Conservation (phyloP, 2,113 vertebrate species). For the Mustela lutreola region DNA sequence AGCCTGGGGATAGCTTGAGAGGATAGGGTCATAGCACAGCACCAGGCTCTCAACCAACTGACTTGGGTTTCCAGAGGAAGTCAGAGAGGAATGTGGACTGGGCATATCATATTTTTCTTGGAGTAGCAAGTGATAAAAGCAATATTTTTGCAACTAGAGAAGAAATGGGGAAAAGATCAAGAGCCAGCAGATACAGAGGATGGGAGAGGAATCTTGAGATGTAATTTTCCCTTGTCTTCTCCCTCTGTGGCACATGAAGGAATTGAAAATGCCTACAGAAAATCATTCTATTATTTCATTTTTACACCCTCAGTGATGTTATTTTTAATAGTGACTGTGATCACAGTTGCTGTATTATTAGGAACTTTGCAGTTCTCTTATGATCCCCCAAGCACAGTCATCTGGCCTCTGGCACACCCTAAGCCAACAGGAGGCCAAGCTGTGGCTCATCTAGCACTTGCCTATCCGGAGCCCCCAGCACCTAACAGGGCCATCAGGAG, state of each 20-base stretch:
- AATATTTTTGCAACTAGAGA: slow-evolving; percentile 38
- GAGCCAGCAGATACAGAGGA: background rate
- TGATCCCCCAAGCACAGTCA: background rate
- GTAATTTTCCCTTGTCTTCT: background rate
- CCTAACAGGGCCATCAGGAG: background rate
- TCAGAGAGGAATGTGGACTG: slow-evolving; percentile 34
- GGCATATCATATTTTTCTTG: slow-evolving; percentile 50
- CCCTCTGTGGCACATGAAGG: background rate
- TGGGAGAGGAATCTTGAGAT: background rate
- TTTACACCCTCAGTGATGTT: background rate
- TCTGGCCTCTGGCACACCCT: background rate
- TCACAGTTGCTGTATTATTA: background rate
- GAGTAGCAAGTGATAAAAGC: slow-evolving; percentile 3
- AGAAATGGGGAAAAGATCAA: background rate
- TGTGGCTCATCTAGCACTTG: background rate
- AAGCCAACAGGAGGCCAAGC: background rate
- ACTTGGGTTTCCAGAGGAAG: background rate
- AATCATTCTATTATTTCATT: background rate
- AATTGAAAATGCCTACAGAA: background rate
- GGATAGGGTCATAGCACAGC: background rate
- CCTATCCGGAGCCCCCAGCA: background rate
- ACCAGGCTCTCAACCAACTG: background rate
- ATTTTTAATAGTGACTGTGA: background rate
- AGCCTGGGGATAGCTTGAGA: background rate
- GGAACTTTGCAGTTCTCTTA: background rate